phyloP scores from a whole-genome alignment of 2,113 vertebrate species.

The Odontophorus gujanensis region DNA sequence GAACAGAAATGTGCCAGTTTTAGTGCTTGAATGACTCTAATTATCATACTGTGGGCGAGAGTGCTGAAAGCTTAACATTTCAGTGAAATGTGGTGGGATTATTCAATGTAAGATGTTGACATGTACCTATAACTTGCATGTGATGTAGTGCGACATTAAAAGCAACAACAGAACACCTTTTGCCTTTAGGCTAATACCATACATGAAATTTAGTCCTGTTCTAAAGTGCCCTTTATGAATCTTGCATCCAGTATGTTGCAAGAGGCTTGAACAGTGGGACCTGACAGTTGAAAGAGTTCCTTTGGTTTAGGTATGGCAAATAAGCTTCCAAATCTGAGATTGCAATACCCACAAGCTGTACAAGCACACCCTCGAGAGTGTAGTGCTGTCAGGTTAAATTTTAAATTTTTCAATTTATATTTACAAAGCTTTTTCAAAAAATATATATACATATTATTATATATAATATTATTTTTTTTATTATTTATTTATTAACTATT shows the following conservation, averaged over 20 bases:
- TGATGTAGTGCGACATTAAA: conserved; percentile 38
- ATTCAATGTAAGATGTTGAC: conserved; percentile 62
- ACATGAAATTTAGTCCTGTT: conserved; percentile 2
- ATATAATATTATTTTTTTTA: background rate
- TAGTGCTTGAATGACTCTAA: conserved; percentile 54
- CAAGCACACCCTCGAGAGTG: background rate
- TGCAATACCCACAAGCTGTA: background rate
- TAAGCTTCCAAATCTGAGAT: background rate
- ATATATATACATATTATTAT: background rate
- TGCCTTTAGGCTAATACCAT: background rate
- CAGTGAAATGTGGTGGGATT: conserved; percentile 47
- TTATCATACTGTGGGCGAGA: conserved; percentile 66
- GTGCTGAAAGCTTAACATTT: conserved; percentile 74
- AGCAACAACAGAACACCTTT: background rate
- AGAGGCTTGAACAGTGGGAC: background rate
- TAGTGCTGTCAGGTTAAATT: background rate
- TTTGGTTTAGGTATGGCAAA: background rate
- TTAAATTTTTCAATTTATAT: background rate
- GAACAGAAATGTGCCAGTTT: conserved; percentile 57
- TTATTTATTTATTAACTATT: too few relatives aligned
- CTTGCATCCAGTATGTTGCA: background rate
- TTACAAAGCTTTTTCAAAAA: background rate
- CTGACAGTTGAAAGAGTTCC: background rate
- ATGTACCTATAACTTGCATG: conserved; percentile 31
- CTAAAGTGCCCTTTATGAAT: background rate